Percentiles rank a stretch among this genome's conserved stretches.
Conservation (phyloP, 1,140 invertebrate genomes). For the Ostrea denselamellosa region DNA sequence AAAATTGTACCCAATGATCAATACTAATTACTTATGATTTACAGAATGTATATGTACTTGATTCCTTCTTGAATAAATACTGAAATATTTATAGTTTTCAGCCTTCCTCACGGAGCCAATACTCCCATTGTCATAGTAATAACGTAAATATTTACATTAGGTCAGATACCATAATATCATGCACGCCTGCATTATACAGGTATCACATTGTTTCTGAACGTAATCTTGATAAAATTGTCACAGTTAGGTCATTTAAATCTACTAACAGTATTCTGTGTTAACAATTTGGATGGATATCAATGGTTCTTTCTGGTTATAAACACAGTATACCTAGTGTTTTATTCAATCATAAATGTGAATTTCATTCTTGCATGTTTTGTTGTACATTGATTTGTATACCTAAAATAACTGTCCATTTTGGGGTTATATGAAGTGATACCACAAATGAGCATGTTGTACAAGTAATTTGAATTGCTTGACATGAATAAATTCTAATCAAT, state of each 20-base stretch:
- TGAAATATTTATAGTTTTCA: conserved; percentile 8
- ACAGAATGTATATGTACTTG: background rate
- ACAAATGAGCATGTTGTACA: no score
- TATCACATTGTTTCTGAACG: background rate
- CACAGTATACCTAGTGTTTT: no score
- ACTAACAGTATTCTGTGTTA: no score
- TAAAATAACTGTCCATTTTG: no score
- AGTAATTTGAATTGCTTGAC: no score
- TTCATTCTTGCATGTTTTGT: background rate
- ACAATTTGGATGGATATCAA: no score
- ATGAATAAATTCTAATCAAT: no score
- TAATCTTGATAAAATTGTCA: background rate
- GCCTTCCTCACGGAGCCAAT: background rate
- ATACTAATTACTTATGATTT: background rate
- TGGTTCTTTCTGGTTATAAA: no score
- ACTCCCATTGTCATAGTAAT: background rate
- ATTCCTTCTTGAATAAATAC: background rate
- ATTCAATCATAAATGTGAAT: no score
- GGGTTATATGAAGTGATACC: no score
- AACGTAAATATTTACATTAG: background rate
- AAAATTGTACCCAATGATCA: no score
- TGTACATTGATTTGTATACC: no score
- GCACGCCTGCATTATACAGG: background rate
- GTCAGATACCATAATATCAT: background rate
- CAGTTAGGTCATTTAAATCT: background rate